Percentiles rank a stretch among this genome's conserved stretches.
Conservation (phyloP, 2,888 invertebrate species). For the Eilema caniola region DNA sequence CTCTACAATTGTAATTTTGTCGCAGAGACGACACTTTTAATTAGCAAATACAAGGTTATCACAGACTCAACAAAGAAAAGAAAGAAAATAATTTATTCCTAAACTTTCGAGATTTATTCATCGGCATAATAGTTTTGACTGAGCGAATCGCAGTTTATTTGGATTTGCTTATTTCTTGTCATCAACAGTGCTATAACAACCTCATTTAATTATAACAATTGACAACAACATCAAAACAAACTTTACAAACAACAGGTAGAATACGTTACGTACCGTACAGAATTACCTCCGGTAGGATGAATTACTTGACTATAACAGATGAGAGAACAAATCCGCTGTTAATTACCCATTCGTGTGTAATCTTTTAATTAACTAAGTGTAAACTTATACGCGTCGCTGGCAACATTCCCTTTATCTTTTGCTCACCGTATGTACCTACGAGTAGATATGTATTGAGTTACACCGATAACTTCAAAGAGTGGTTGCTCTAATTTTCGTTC, state of each 20-base stretch:
- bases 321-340: constrained; percentile 78
- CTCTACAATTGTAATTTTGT: too few relatives aligned
- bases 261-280: constrained; percentile 38
- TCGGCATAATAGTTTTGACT: background rate
- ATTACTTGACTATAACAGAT: constrained; percentile 68
- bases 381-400: constrained; percentile 72
- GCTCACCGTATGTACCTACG: constrained; percentile 17
- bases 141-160: background rate
- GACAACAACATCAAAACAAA: background rate
- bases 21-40: too few relatives aligned
- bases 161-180: background rate
- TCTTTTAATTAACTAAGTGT: constrained; percentile 83
- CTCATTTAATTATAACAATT: background rate
- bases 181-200: background rate
- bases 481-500: background rate
- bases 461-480: constrained; percentile 1
- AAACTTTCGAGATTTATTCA: too few relatives aligned
- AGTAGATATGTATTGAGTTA: constrained; percentile 9
- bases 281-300: constrained; percentile 60
- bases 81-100: too few relatives aligned
- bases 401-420: constrained; percentile 59
- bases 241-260: constrained; percentile 13
- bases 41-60: too few relatives aligned
- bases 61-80: too few relatives aligned
- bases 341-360: constrained; percentile 82